phyloP scores from a whole-genome alignment of 2,888 invertebrate species.

The Acleris laterana region DNA sequence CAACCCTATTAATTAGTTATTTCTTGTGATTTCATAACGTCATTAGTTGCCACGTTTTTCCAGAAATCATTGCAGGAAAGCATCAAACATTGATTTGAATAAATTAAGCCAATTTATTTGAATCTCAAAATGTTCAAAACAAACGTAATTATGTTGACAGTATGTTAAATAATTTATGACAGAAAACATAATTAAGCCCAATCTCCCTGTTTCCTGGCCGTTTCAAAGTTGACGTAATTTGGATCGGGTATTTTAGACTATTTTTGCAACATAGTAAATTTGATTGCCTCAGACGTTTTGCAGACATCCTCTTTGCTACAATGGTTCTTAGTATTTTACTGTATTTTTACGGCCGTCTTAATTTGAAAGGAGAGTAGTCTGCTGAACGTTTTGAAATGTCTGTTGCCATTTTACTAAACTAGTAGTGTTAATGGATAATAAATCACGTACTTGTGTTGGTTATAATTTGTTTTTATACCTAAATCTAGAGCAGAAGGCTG shows the following conservation, averaged over 20 bases:
- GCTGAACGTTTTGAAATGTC: conserved; percentile 17
- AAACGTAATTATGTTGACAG: conserved; percentile 21
- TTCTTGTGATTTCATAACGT: too few species aligned
- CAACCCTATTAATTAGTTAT: too few species aligned
- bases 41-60: too few species aligned
- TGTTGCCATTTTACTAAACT: conserved; percentile 2
- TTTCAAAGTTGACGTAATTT: conserved; percentile 31
- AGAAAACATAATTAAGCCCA: conserved; percentile 25
- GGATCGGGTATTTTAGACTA: conserved; percentile 28
- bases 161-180: conserved; percentile 21
- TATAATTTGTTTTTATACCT: not conserved
- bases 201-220: conserved; percentile 11
- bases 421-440: not conserved
- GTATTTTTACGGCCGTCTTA: conserved; percentile 34
- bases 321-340: conserved; percentile 31
- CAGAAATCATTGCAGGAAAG: not conserved
- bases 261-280: conserved; percentile 37
- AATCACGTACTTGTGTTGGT: not conserved
- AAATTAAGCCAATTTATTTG: not conserved
- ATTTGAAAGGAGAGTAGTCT: conserved; percentile 31
- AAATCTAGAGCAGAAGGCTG: not conserved
- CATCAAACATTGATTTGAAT: not conserved
- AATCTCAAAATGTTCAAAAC: conserved; percentile 17
- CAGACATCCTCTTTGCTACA: conserved; percentile 35
- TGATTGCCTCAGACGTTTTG: conserved; percentile 35